Evolutionary conservation across 2,888 invertebrate species (phyloP), one percentile per base, ranked within the genome.

Genomic region (Calephelis perditalis): DNA sequence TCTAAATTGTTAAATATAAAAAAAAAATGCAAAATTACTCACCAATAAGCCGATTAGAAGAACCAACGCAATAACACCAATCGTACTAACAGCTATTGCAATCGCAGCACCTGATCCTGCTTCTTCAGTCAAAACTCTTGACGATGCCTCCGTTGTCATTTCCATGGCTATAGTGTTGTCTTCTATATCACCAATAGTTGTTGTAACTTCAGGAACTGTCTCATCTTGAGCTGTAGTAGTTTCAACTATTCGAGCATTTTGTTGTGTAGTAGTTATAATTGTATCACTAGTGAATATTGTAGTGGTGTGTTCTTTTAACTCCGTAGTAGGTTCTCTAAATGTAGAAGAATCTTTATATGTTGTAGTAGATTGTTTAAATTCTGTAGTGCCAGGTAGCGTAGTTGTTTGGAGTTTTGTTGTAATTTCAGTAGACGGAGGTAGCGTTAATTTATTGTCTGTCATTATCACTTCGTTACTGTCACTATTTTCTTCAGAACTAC

Each of bases 21-120:
- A 49, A 26, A 58, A 37, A 58, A 37, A 26, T 52, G 45, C 57
- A n/a, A 62, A 26, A 60, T 1, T 40, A 87, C 92, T 94, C 85
- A 95, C 95, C 93, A 96, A 78, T 61, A 96, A 92, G 65, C 94
- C 94, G 61, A 95, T 94, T n/a, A 97, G 87, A 10, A 96, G 85
- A 52, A 96, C 86, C 59, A 96, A 84, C 56, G 96, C 96, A 58
- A 96, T 91, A 12, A 95, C 95, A 7, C 95, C 96, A 61, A 96
- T 94, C 10, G 94, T 94, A 68, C 96, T 95, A 63, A 97, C 95
- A 7, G 95, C 94, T 63, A 96, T 95, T 11, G 96, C 96, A 10
- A 96, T 94, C 58, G 96, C 94, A 6, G 95, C 94, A 61, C 95
- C 95, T 0, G 93, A 92, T 54, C 92, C 92, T 5, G 91, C 86